A percentile compares a stretch with the other conserved stretches of the same genome.
phyloP scores from a whole-genome alignment of 2,888 invertebrate genomes.

The Eupithecia pulchellata region DNA sequence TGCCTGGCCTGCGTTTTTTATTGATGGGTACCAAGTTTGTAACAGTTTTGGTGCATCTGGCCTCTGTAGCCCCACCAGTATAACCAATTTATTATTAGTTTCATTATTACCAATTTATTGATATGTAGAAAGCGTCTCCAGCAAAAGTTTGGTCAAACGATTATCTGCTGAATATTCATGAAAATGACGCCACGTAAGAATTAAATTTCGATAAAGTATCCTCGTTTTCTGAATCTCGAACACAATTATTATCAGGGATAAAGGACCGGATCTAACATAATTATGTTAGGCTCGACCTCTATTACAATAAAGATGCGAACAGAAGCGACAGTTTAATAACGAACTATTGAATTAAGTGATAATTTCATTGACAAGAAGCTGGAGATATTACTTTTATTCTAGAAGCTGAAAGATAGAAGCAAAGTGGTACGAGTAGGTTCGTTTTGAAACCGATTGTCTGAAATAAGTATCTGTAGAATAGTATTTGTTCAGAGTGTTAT shows the following conservation, averaged over 20 bases:
- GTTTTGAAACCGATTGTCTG: no score
- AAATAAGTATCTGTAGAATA: no score
- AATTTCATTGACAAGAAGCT: no score
- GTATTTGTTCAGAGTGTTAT: no score
- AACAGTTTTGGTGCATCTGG: no score
- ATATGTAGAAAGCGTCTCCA: neutral
- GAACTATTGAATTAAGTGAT: neutral
- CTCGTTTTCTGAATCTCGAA: conserved; percentile 44
- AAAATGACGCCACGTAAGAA: conserved; percentile 41
- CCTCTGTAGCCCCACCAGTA: no score
- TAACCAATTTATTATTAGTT: no score
- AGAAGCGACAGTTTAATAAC: conserved; percentile 1
- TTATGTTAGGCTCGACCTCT: conserved; percentile 50
- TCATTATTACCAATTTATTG: neutral
- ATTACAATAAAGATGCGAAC: conserved; percentile 22
- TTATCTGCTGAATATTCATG: conserved; percentile 20
- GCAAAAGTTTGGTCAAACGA: conserved; percentile 15
- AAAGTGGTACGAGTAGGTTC: no score
- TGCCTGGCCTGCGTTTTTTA: no score
- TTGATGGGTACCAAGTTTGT: no score
- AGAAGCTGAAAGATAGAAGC: no score
- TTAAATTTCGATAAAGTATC: conserved; percentile 38
- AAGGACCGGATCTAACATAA: conserved; percentile 64
- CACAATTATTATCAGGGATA: conserved; percentile 68
- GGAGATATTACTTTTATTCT: no score